These are phyloP conservation scores for Neogale vison DNA, from an alignment of 2,113 vertebrate species.

Conservation along the genomic window DNA sequence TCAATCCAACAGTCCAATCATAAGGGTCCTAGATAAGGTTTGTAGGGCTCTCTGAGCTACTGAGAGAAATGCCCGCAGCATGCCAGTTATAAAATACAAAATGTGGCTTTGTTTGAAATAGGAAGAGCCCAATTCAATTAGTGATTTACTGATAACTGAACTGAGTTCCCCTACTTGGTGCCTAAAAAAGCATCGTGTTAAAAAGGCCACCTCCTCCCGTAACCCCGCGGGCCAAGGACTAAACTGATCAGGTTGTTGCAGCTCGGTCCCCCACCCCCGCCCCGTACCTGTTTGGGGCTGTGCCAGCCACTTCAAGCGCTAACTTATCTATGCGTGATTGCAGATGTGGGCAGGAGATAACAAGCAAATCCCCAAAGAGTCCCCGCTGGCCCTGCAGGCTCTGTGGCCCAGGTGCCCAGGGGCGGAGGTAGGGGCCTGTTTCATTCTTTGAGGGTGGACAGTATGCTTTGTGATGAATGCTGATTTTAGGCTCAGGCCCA, in stretches of 20 bases:
- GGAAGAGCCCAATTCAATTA: background rate
- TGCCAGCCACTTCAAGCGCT: background rate
- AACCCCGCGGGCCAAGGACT: background rate
- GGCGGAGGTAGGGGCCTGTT: background rate
- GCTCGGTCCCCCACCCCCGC: background rate
- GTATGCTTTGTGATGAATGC: background rate
- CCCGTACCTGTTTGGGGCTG: background rate
- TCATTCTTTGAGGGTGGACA: background rate
- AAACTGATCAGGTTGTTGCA: background rate
- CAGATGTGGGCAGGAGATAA: background rate
- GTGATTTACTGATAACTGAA: background rate
- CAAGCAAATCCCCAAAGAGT: background rate
- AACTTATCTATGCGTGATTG: background rate
- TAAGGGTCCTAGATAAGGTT: background rate
- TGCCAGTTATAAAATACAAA: background rate
- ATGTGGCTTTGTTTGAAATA: background rate
- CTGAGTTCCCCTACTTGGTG: background rate
- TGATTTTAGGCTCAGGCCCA: background rate
- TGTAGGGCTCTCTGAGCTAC: background rate
- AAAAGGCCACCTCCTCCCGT: background rate
- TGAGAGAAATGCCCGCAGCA: background rate
- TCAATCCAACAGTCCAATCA: background rate
- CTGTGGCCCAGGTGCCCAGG: background rate
- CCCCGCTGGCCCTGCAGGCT: background rate
- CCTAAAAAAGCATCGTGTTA: background rate